phyloP scores from a whole-genome alignment of 2,888 invertebrate genomes.

The Tryphoninae sp. region DNA sequence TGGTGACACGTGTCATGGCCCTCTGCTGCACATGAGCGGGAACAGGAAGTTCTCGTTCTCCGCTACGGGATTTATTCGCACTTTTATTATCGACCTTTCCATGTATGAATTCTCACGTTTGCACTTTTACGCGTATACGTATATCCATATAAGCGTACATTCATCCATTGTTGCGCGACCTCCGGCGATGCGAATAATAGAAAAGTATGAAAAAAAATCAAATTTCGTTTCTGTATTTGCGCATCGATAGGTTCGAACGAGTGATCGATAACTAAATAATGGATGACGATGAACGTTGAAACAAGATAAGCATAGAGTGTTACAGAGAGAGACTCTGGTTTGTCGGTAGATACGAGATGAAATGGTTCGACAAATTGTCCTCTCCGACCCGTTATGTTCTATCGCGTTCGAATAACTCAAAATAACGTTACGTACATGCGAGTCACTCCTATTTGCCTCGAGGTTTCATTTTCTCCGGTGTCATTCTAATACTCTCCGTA shows the following conservation, averaged over 20 bases:
- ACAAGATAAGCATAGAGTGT: neutral
- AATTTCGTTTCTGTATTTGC: conserved; percentile 1
- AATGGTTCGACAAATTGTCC: conserved; percentile 32
- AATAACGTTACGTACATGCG: conserved; percentile 21
- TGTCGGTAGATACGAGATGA: conserved; percentile 11
- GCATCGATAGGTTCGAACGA: neutral
- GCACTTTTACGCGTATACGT: conserved; percentile 26
- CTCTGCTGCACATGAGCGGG: conserved; percentile 47
- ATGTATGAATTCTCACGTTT: conserved; percentile 28
- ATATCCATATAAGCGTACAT: conserved; percentile 3
- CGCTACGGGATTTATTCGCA: conserved; percentile 68
- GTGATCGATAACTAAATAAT: neutral
- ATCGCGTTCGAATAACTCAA: conserved; percentile 17
- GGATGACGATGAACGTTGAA: neutral
- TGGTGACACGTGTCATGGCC: conserved; percentile 68
- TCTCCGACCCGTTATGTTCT: conserved; percentile 7
- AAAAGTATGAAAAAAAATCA: conserved; percentile 23
- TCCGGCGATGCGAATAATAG: conserved; percentile 10
- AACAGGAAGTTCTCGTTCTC: conserved; percentile 66
- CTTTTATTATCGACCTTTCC: conserved; percentile 61
- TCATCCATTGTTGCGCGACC: conserved; percentile 50
- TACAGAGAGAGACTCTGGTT: neutral
- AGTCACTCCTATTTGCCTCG: neutral
- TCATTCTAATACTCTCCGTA: conserved; percentile 22
- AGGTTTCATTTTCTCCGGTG: conserved; percentile 40